phyloP scores from a whole-genome alignment of 2,888 invertebrate genomes.

The Allacma fusca region DNA sequence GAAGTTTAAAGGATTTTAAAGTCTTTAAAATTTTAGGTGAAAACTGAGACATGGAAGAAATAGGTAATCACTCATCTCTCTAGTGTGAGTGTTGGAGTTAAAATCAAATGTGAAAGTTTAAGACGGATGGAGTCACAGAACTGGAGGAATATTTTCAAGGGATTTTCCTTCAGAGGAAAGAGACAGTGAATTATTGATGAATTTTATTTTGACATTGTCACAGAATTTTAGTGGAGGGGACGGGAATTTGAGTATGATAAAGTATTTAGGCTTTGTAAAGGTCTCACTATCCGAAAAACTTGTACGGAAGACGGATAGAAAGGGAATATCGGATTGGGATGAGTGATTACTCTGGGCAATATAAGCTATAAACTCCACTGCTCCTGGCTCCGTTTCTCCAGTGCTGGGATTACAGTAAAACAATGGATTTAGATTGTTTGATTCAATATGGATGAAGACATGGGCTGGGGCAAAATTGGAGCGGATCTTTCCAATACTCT shows the following conservation, averaged over 20 bases:
- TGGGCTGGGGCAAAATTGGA: conserved; percentile 39
- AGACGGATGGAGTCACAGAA: no score
- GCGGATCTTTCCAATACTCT: conserved; percentile 34
- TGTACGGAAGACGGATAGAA: neutral
- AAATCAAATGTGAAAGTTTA: no score
- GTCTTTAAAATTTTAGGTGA: no score
- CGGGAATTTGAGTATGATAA: neutral
- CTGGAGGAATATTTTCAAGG: no score
- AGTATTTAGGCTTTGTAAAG: neutral
- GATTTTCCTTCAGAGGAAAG: neutral
- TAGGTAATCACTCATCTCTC: no score
- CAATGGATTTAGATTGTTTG: conserved; percentile 45
- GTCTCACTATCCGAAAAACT: neutral
- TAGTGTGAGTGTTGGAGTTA: no score
- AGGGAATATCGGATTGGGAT: neutral
- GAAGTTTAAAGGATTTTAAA: no score
- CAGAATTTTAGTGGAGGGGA: neutral
- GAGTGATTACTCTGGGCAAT: neutral
- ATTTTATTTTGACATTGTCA: conserved; percentile 3
- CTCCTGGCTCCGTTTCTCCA: neutral
- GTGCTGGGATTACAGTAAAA: conserved; percentile 16
- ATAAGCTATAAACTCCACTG: neutral
- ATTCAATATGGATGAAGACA: conserved; percentile 46
- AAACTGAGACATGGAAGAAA: no score
- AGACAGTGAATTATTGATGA: neutral